phyloP scores from a whole-genome alignment of 1,140 invertebrate genomes.

The Limonius californicus region DNA sequence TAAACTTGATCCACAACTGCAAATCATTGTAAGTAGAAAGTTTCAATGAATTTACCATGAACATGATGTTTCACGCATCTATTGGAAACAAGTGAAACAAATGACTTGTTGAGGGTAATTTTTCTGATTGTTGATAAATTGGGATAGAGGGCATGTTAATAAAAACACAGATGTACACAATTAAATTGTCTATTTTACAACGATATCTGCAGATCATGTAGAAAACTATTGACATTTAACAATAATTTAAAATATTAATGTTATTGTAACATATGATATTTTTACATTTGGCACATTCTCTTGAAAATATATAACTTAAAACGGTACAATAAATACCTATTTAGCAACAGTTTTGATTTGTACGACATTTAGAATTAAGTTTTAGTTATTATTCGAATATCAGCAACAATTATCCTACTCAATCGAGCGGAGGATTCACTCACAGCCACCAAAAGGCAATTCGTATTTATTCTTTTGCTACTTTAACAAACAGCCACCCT shows the following conservation, averaged over 20 bases:
- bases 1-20: no score
- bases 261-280: constrained; percentile 6
- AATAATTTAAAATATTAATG: constrained; percentile 13
- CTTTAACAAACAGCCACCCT: no score
- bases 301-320: constrained; percentile 2
- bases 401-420: no score
- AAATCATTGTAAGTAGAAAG: not conserved
- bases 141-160: not conserved
- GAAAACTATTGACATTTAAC: not conserved
- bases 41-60: not conserved
- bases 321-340: not conserved
- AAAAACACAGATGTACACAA: not conserved
- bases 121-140: no score
- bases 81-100: no score
- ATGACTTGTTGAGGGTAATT: no score
- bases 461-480: no score
- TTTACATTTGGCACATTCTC: constrained; percentile 9
- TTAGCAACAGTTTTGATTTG: not conserved
- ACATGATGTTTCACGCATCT: no score
- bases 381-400: not conserved
- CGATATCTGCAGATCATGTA: not conserved
- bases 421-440: no score
- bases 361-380: not conserved
- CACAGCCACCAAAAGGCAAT: no score
- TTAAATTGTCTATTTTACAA: not conserved